Conservation (phyloP, 2,797 vertebrate species). For the Falco concolor region DNA sequence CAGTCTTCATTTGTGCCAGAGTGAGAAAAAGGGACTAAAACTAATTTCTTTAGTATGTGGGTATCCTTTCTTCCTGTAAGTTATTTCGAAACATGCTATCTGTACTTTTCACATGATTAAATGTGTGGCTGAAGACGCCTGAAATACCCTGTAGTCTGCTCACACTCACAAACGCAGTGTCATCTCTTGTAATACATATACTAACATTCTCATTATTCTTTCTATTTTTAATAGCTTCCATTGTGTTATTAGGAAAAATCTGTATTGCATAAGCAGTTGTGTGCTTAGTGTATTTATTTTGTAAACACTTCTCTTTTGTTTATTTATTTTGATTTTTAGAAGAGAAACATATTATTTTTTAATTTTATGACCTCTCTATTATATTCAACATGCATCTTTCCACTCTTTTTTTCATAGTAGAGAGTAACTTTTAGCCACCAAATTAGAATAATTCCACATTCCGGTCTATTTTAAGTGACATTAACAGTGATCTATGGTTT, state of each 20-base stretch:
- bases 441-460: not conserved
- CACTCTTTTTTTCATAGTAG: not conserved
- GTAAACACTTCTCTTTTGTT: not conserved
- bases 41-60: not conserved
- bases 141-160: not conserved
- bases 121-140: slow-evolving; percentile 17
- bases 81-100: not conserved
- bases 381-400: not conserved
- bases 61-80: not conserved
- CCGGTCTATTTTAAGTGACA: not conserved
- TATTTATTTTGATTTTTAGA: not conserved
- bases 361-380: not conserved
- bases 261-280: not conserved
- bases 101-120: slow-evolving; percentile 9
- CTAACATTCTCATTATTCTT: not conserved
- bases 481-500: slow-evolving; percentile 5
- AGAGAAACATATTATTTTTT: not conserved
- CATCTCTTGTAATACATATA: not conserved
- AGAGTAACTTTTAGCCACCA: not conserved
- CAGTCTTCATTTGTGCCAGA: not conserved
- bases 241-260: not conserved
- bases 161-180: not conserved
- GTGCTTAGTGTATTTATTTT: not conserved
- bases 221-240: not conserved
- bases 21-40: not conserved